Evolutionary conservation across 2,888 invertebrate species (phyloP).

Genomic region (Hypena proboscidalis): DNA sequence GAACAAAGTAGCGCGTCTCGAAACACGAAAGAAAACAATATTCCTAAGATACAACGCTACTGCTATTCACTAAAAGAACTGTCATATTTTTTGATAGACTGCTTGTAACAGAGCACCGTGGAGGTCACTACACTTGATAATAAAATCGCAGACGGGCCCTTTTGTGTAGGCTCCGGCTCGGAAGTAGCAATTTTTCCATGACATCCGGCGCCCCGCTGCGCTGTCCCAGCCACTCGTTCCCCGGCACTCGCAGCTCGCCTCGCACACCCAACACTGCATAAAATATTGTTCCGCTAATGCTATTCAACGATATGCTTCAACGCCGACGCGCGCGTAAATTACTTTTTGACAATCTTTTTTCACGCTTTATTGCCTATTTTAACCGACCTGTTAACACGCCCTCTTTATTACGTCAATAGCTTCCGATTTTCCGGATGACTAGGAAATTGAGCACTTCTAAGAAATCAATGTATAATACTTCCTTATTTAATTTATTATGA

Average conservation of each 20-base stretch:
- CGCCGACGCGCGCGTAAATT: constrained; percentile 56
- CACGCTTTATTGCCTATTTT: constrained; percentile 34
- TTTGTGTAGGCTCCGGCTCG: constrained; percentile 68
- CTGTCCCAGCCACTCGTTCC: constrained; percentile 62
- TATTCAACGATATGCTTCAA: constrained; percentile 58
- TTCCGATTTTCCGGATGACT: constrained; percentile 31
- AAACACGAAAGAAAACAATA: constrained; percentile 25
- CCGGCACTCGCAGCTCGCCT: constrained; percentile 26
- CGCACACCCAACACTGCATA: constrained; percentile 53
- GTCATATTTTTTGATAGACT: constrained; percentile 62
- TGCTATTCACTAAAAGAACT: constrained; percentile 49
- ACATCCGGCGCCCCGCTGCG: constrained; percentile 74
- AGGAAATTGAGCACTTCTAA: constrained; percentile 9
- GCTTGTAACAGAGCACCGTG: constrained; percentile 56
- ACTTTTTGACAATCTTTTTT: constrained; percentile 43
- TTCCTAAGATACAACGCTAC: constrained; percentile 18
- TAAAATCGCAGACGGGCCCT: constrained; percentile 69
- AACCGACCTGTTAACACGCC: constrained; percentile 4
- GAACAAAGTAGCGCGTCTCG: constrained; percentile 1
- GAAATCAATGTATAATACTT: no score
- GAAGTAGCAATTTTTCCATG: constrained; percentile 81
- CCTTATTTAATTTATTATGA: constrained; percentile 10
- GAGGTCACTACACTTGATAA: constrained; percentile 72
- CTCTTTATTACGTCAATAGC: not conserved
- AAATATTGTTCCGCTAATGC: constrained; percentile 61